Conservation (phyloP, 2,888 invertebrate species). For the Acrocyrtus sp. region DNA sequence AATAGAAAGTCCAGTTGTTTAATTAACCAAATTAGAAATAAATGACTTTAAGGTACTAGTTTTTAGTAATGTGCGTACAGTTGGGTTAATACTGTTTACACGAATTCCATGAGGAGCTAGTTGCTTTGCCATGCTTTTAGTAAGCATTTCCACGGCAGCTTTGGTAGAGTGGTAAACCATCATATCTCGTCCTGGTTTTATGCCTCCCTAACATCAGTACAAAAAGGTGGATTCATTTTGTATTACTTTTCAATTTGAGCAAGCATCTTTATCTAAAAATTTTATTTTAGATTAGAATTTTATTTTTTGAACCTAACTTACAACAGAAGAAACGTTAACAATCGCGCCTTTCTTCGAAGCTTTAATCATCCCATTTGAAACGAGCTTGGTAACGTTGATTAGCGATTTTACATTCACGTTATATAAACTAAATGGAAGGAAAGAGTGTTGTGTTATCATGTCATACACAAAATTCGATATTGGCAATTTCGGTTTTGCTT, state of each 20-base stretch:
- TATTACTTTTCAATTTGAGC: not conserved
- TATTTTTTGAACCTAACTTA: conserved; percentile 65
- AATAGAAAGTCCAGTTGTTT: too few species aligned
- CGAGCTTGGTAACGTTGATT: conserved; percentile 85
- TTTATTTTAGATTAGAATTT: not conserved
- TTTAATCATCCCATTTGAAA: conserved; percentile 78
- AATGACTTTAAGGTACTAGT: not conserved
- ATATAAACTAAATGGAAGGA: conserved; percentile 64
- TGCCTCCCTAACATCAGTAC: conserved; percentile 21
- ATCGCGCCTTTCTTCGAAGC: conserved; percentile 80
- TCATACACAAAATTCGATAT: not conserved
- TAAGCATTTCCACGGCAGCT: conserved; percentile 86
- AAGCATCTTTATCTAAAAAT: not conserved
- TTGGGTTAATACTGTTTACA: conserved; percentile 91
- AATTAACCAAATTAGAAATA: not conserved
- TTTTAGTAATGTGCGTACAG: conserved; percentile 72
- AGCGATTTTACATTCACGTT: conserved; percentile 86
- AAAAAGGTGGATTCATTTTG: not conserved
- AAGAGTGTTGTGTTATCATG: not conserved
- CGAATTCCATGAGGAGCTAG: conserved; percentile 82
- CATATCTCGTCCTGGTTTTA: conserved; percentile 30
- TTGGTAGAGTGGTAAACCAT: conserved; percentile 83
- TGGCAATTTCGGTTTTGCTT: conserved; percentile 64
- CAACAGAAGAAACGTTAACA: conserved; percentile 91
- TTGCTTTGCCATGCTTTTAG: conserved; percentile 85